Conservation (phyloP, 2,797 vertebrate genomes). For the Clarias pachynema region DNA sequence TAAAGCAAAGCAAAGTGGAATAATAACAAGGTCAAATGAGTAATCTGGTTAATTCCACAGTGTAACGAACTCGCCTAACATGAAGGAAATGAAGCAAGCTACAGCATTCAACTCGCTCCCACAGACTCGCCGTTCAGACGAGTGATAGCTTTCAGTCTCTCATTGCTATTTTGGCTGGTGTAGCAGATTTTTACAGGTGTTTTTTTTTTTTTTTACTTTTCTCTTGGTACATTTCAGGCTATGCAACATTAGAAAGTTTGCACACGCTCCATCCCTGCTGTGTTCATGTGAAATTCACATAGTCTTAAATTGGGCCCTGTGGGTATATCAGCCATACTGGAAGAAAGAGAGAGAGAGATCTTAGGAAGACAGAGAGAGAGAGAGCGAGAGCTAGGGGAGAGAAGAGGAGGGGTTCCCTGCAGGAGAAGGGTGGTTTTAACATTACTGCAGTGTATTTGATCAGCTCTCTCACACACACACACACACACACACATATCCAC, state of each 20-base stretch:
- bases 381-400: slow-evolving; percentile 12
- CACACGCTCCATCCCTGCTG: slow-evolving; percentile 50
- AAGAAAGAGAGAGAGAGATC: slow-evolving; percentile 52
- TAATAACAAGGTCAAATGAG: slow-evolving; percentile 71
- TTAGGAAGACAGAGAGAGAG: slow-evolving; percentile 4
- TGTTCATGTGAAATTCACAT: slow-evolving; percentile 73
- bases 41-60: slow-evolving; percentile 74
- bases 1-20: slow-evolving; percentile 46
- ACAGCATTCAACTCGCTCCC: slow-evolving; percentile 47
- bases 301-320: slow-evolving; percentile 78
- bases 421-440: slow-evolving; percentile 36
- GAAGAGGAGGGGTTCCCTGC: slow-evolving; percentile 39
- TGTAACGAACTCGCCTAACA: slow-evolving; percentile 63
- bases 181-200: slow-evolving; percentile 20
- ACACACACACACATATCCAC: too few relatives aligned
- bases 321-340: slow-evolving; percentile 72
- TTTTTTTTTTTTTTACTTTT: slow-evolving; percentile 24
- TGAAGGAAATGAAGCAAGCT: slow-evolving; percentile 39
- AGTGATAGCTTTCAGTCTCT: slow-evolving; percentile 27
- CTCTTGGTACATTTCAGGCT: slow-evolving; percentile 60
- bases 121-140: neutral
- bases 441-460: slow-evolving; percentile 45
- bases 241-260: slow-evolving; percentile 52
- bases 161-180: slow-evolving; percentile 24
- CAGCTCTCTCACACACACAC: neutral